A percentile compares a stretch with the other conserved stretches of the same genome.
These are phyloP conservation scores for Calycopis cecrops DNA, from an alignment of 1,140 invertebrate genomes.

Conservation along the genomic window DNA sequence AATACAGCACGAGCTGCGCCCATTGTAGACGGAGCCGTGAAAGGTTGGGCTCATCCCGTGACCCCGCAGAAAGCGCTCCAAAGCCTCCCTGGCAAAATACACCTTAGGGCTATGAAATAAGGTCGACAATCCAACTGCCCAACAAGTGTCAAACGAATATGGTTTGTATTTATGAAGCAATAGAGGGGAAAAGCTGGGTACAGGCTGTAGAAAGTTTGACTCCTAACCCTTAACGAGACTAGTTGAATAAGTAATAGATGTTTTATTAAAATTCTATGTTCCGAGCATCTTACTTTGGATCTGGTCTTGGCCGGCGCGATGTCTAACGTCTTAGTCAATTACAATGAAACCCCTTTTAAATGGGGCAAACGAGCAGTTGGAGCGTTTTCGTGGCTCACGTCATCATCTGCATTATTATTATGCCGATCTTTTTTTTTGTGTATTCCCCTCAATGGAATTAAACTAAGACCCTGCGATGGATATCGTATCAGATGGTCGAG, in stretches of 20 bases:
- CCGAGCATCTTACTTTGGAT: not conserved
- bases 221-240: constrained; percentile 41
- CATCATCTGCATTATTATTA: too few species aligned
- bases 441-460: too few species aligned
- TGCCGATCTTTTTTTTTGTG: too few species aligned
- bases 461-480: too few species aligned
- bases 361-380: too few species aligned
- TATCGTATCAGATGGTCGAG: too few species aligned
- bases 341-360: too few species aligned
- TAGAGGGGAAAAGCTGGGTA: constrained; percentile 24
- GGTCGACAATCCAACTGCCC: constrained; percentile 22
- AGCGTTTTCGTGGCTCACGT: too few species aligned
- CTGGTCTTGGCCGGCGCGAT: not conserved
- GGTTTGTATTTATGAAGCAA: constrained; percentile 32
- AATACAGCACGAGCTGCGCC: constrained; percentile 41
- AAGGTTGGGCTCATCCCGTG: constrained; percentile 66
- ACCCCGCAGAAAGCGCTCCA: constrained; percentile 51
- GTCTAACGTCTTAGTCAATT: too few species aligned
- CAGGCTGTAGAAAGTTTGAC: constrained; percentile 55
- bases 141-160: constrained; percentile 37
- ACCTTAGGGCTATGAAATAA: constrained; percentile 33
- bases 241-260: constrained; percentile 58
- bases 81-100: constrained; percentile 19
- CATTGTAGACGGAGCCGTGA: constrained; percentile 57
- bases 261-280: constrained; percentile 28